A percentile compares a stretch with the other conserved stretches of the same genome.
phyloP scores from a whole-genome alignment of 2,797 vertebrate genomes.

The Heterohyrax brucei region DNA sequence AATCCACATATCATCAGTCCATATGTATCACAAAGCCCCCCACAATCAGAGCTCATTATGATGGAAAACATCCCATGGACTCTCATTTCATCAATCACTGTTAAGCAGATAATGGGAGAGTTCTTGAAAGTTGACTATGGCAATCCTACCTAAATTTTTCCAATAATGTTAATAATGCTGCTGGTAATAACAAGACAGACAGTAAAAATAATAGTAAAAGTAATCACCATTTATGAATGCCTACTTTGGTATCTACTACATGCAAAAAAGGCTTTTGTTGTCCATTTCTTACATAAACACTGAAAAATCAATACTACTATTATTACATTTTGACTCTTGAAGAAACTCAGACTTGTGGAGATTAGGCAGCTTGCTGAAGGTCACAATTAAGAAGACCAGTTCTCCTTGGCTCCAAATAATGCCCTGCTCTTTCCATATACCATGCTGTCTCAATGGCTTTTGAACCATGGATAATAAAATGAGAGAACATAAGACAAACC shows the following conservation, averaged over 20 bases:
- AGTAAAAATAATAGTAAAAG: slow-evolving; percentile 61
- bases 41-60: slow-evolving; percentile 70
- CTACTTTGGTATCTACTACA: slow-evolving; percentile 62
- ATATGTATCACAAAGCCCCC: slow-evolving; percentile 68
- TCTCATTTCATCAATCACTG: slow-evolving; percentile 73
- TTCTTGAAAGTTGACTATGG: slow-evolving; percentile 74
- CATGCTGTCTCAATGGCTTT: slow-evolving; percentile 17
- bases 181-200: not conserved
- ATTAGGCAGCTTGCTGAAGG: slow-evolving; percentile 52
- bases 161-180: slow-evolving; percentile 61
- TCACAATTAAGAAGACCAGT: slow-evolving; percentile 48
- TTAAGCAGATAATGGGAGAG: slow-evolving; percentile 72
- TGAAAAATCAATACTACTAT: slow-evolving; percentile 45
- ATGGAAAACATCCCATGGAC: slow-evolving; percentile 69
- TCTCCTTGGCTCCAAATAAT: slow-evolving; percentile 52
- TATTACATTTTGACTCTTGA: slow-evolving; percentile 60
- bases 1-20: slow-evolving; percentile 75
- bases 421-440: not conserved
- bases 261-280: slow-evolving; percentile 59
- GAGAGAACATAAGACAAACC: slow-evolving; percentile 49
- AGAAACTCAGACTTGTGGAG: slow-evolving; percentile 22
- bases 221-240: slow-evolving; percentile 63
- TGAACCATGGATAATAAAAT: slow-evolving; percentile 24
- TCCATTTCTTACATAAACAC: slow-evolving; percentile 11
- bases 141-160: slow-evolving; percentile 73